These are phyloP conservation scores for Glaucidium brasilianum DNA, from an alignment of 2,113 vertebrate genomes.

Conservation along the genomic window DNA sequence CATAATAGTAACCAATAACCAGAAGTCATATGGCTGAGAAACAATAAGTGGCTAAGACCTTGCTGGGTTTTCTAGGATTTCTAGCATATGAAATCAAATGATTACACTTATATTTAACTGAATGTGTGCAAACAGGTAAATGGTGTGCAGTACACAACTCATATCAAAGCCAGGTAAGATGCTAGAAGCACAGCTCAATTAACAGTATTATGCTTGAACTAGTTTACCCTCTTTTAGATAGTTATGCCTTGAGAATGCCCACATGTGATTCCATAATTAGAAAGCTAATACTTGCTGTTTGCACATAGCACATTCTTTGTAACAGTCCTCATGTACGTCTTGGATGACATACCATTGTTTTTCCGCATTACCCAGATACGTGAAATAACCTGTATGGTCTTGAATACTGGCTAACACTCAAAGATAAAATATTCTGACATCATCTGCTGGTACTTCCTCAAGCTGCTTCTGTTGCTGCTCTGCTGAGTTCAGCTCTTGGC, in stretches of 20 bases:
- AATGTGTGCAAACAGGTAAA: neutral
- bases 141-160: neutral
- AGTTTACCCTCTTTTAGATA: neutral
- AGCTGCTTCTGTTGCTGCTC: conserved; percentile 18
- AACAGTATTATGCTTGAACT: neutral
- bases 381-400: neutral
- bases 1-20: neutral
- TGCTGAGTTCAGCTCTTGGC: conserved; percentile 49
- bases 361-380: neutral
- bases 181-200: neutral
- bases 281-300: neutral
- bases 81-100: neutral
- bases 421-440: conserved; percentile 57
- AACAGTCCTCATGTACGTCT: neutral
- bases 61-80: neutral
- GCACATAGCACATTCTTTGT: neutral
- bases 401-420: neutral
- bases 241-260: neutral
- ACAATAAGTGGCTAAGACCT: neutral
- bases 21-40: neutral
- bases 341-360: neutral
- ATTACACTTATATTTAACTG: neutral
- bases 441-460: conserved; percentile 26
- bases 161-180: neutral
- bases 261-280: neutral